Evolutionary conservation across 2,113 vertebrate genomes (phyloP).

Genomic region (Muntiacus reevesi): DNA sequence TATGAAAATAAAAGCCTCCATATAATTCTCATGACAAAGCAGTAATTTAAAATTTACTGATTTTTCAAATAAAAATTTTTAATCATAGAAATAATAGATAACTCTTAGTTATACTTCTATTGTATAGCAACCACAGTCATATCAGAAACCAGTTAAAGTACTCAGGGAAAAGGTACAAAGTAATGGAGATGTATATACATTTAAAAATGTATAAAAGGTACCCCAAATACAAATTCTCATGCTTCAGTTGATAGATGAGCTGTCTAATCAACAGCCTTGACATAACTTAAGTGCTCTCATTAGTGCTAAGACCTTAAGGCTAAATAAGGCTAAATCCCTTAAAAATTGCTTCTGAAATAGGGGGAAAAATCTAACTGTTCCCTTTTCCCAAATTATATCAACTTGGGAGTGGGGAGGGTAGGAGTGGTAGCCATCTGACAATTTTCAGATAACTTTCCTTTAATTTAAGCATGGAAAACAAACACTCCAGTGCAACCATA

Average conservation of each 20-base stretch:
- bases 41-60: slow-evolving; percentile 41
- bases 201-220: slow-evolving; percentile 74
- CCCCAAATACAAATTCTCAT: slow-evolving; percentile 81
- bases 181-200: slow-evolving; percentile 61
- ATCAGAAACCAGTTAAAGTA: slow-evolving; percentile 69
- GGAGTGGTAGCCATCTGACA: slow-evolving; percentile 37
- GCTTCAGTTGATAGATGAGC: slow-evolving; percentile 85
- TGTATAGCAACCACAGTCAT: not conserved
- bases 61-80: slow-evolving; percentile 35
- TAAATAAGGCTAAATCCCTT: slow-evolving; percentile 86
- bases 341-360: slow-evolving; percentile 85
- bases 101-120: not conserved
- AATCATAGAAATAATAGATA: not conserved
- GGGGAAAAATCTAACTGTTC: slow-evolving; percentile 75
- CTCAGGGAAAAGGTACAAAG: slow-evolving; percentile 64
- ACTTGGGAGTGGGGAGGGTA: slow-evolving; percentile 41
- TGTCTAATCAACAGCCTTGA: slow-evolving; percentile 85
- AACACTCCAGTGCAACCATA: slow-evolving; percentile 68
- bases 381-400: slow-evolving; percentile 79
- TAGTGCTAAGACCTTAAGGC: slow-evolving; percentile 86
- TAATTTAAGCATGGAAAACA: slow-evolving; percentile 76
- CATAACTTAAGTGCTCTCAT: slow-evolving; percentile 88
- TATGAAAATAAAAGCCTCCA: slow-evolving; percentile 31
- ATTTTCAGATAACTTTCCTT: slow-evolving; percentile 78
- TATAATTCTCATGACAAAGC: slow-evolving; percentile 19